Conservation (phyloP, 2,888 invertebrate species). For the Helicoverpa assulta region DNA sequence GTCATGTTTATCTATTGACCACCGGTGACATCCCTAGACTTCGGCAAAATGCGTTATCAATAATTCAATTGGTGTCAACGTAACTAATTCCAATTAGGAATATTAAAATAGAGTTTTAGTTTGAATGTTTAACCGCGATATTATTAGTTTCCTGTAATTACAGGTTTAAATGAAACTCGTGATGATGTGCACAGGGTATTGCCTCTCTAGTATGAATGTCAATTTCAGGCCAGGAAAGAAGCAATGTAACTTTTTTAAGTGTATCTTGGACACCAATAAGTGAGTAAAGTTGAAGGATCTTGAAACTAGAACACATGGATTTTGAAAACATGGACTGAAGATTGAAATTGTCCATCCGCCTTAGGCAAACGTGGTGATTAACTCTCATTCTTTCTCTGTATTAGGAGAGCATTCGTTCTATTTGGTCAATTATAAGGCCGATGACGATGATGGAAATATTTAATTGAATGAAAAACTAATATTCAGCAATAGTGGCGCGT, state of each 20-base stretch:
- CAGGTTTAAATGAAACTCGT: background rate
- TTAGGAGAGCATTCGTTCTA: too few species aligned
- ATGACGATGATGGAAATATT: background rate
- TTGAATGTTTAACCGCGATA: conserved; percentile 17
- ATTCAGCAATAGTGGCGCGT: background rate
- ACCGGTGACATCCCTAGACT: conserved; percentile 5
- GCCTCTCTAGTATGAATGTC: too few species aligned
- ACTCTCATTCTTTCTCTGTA: too few species aligned
- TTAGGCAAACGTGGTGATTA: too few species aligned
- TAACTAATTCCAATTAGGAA: conserved; percentile 8
- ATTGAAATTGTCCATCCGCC: background rate
- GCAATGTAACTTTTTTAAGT: too few species aligned
- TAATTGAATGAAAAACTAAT: background rate
- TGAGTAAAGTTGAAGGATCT: too few species aligned
- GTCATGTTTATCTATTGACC: conserved; percentile 14
- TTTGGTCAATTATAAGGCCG: too few species aligned
- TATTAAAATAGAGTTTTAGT: conserved; percentile 7
- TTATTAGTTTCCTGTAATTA: conserved; percentile 3
- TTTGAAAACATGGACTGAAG: too few species aligned
- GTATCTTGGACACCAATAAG: too few species aligned
- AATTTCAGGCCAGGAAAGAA: too few species aligned
- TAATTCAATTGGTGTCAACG: background rate
- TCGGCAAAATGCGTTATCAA: conserved; percentile 21
- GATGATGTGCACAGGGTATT: too few species aligned
- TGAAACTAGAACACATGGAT: too few species aligned